Evolutionary conservation across 2,888 invertebrate genomes (phyloP).

Genomic region (Endotricha flammealis): DNA sequence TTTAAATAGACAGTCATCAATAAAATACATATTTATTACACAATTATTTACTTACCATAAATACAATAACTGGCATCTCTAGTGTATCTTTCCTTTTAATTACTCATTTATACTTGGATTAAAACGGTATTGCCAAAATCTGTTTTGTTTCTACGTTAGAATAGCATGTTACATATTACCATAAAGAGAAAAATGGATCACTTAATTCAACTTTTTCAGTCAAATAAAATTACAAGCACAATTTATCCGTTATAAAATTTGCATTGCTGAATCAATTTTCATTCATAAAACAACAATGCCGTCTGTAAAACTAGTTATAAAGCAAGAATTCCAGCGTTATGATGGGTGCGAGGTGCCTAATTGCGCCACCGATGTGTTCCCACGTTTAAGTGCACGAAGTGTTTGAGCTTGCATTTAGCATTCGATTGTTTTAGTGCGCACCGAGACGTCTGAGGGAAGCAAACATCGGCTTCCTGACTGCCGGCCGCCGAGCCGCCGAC

Average conservation of each 20-base stretch:
- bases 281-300: slow-evolving; percentile 13
- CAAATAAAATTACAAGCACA: too few species aligned
- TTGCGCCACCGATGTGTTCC: slow-evolving; percentile 70
- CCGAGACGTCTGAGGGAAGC: slow-evolving; percentile 64
- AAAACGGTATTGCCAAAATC: too few species aligned
- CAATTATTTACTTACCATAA: not conserved
- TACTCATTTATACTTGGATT: too few species aligned
- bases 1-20: slow-evolving; percentile 7
- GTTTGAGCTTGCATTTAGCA: slow-evolving; percentile 74
- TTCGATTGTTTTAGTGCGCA: slow-evolving; percentile 76
- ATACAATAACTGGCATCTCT: not conserved
- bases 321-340: slow-evolving; percentile 41
- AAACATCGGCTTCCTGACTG: slow-evolving; percentile 65
- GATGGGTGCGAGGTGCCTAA: slow-evolving; percentile 55
- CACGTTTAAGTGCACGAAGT: slow-evolving; percentile 72
- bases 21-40: slow-evolving; percentile 3
- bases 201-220: too few species aligned
- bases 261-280: too few species aligned
- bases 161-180: too few species aligned
- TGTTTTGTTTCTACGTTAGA: too few species aligned
- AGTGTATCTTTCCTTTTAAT: too few species aligned
- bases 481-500: slow-evolving; percentile 12
- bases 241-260: too few species aligned
- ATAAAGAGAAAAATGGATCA: too few species aligned
- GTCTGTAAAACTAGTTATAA: slow-evolving; percentile 23